A percentile compares a stretch with the other conserved stretches of the same genome.
Evolutionary conservation across 2,888 invertebrate species (phyloP).

Genomic region (Ectemnius continuus): DNA sequence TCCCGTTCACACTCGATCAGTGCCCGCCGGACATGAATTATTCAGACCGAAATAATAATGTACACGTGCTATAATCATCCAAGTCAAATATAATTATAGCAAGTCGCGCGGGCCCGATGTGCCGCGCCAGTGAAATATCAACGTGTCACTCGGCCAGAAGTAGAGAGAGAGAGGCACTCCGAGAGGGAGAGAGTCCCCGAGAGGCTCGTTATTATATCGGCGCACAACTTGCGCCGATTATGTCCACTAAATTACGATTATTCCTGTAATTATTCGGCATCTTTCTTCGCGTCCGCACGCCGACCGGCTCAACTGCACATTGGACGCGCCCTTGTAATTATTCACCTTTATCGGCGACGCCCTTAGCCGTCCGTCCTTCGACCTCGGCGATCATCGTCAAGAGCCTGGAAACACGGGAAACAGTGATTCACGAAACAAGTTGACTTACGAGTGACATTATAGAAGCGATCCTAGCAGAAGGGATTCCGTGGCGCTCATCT

Average conservation of each 20-base stretch:
- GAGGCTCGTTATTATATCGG: slow-evolving; percentile 42
- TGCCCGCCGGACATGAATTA: slow-evolving; percentile 56
- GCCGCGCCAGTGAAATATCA: slow-evolving; percentile 51
- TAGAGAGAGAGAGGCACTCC: not conserved
- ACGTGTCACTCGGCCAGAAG: slow-evolving; percentile 26
- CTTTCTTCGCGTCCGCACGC: not conserved
- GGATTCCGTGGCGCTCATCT: no score
- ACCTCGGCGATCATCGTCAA: no score
- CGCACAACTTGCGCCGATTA: slow-evolving; percentile 39
- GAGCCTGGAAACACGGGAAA: no score
- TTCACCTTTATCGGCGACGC: no score
- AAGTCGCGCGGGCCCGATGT: slow-evolving; percentile 22
- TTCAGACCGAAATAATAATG: slow-evolving; percentile 64
- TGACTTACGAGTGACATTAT: no score
- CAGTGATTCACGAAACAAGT: no score
- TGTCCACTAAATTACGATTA: slow-evolving; percentile 53
- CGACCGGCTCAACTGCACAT: not conserved
- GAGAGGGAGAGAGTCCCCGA: not conserved
- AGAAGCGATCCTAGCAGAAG: no score
- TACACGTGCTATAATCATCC: slow-evolving; percentile 64
- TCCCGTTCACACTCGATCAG: not conserved
- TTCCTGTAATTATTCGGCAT: slow-evolving; percentile 33
- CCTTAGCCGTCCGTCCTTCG: no score
- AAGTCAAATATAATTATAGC: slow-evolving; percentile 64
- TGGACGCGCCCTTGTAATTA: not conserved